Evolutionary conservation across 2,888 invertebrate species (phyloP), one percentile per base, ranked within the genome.

Genomic region (Agapetus fuscipes): DNA sequence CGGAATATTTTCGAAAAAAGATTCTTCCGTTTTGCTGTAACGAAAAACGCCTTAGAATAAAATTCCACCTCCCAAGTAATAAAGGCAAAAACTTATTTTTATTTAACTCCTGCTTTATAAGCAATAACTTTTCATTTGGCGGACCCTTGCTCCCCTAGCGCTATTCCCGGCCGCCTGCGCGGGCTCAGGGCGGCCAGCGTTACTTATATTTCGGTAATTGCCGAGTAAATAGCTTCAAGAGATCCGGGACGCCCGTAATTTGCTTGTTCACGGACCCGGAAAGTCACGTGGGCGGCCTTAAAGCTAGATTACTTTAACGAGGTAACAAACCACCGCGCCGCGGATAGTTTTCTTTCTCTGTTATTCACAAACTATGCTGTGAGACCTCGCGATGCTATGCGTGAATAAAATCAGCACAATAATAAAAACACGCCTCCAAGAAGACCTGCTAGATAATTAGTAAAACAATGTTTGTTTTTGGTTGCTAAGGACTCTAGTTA

Each of bases 221-320:
- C 34, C 33, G 26, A 28, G 30, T 30, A 46, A 46, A 42, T 46
- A 34, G 27, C 39, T 37, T 36, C 30, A 27, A 34, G 36, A 39
- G 33, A 34, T 16, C 34, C 34, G 17, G 9, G 26, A 11, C 10
- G 13, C 30, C 17, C 34, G 34, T 13, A 39, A 17, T 14, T 17
- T 33, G 32, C 17, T 20, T 28, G 34, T 35, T 43, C 32, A 27
- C 17, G 26, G 24, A 26, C 20, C 41, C 34, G 35, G 37, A 41
- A 46, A 41, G 38, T 43, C 40, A 35, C 32, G 36, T 39, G 28
- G 39, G 27, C 13, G 16, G 30, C 29, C 27, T 29, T 27, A 36
- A n/a, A 26, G 34, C 26, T 30, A 37, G 43, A 44, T 47, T 47
- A 44, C 44, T 37, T 34, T 44, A 42, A 44, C 44, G 47, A 46